Evolutionary conservation across 2,888 invertebrate genomes (phyloP), one percentile per base, ranked within the genome.

Genomic region (Colostygia pectinataria): DNA sequence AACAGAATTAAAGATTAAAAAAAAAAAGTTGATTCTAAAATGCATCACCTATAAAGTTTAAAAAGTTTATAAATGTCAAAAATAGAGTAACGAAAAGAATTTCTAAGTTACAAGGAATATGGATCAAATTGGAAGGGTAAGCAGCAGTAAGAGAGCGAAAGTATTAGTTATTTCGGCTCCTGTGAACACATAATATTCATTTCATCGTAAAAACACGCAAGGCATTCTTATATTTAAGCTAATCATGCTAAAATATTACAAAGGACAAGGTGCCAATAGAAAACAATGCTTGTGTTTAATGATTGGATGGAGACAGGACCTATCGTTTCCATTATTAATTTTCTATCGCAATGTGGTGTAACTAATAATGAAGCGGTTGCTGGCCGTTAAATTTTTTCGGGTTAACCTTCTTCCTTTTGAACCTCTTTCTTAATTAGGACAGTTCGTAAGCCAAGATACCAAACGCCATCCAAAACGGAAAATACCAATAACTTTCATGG

Each of bases 261-360:
- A 61, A 74, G 65, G 76, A 68, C 60, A 68, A 72, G 68, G 84
- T 84, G 83, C 83, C 71, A 73, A 58, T 68, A 74, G 61, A 66
- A 69, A 68, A 70, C 64, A 51, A 68, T 69, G 77, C 59, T 65
- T 43, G 76, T 82, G 80, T 66, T 63, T 63, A 66, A 74, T 61
- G 61, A 32, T 48, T 24, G 0, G 15, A 54, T 45, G 48, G 13
- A 73, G 65, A 68, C 41, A 59, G 13, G 23, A 28, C 23, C 33
- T 39, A 34, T 20, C 4, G 15, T 42, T 20, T 40, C 7, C 32
- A 24, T 7, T 29, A 15, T 33, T 10, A 39, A 14, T 28, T 7
- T 34, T 48, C 46, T 29, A 38, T 42, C 24, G 13, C 8, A 25
- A n/a, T 15, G 31, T 20, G 37, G 34, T 27, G 8, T 28, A 32